Base-by-base conservation (phyloP, 2,888 invertebrate species). In the Ceriagrion tenellum region DNA sequence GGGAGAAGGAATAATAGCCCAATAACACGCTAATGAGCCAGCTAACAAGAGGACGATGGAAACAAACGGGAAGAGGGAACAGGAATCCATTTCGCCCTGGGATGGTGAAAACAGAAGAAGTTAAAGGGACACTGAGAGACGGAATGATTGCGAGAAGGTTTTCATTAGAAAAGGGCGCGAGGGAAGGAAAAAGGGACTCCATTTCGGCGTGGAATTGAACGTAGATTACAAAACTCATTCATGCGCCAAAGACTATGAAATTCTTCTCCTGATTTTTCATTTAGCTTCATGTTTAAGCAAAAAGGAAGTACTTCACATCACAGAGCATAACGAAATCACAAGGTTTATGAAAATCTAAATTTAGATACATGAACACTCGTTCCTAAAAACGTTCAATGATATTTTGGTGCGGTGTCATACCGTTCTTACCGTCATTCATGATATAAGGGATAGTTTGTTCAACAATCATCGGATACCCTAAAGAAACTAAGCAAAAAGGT, bases 11-110 rank as follows among this genome's bases (percentile, higher is more conserved):
- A 89, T 55, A 55, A 89, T 89, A 91, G 40, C 40, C 91, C 59
- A 91, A 91, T 91, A 69, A 63, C 55, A 91, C 91, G 91, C 63
- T 91, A 91, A 91, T 91, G 91, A 91, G 91, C 91, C 91, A 91
- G 40, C 26, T 91, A 91, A 91, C 91, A 91, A 91, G 91, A 40
- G 26, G 26, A 63, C 40, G 63, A 81, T 35, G 40, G 91, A 69
- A 59, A 59, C 59, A 59, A 63, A 55, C 55, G 91, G 12, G 40
- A 69, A 40, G 35, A 35, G 91, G 55, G 55, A 12, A 16, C 16
- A 0, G 47, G 89, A 89, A n/a, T 89, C 89, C 55, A 89, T 89
- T 89, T 89, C n/a, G 35, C 26, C 18, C 59, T 0, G 40, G 88
- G 40, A 88, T 88, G 55, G 55, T 20, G 26, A 89, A 47, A 89